Evolutionary conservation across 2,113 vertebrate species (phyloP), one percentile per base, ranked within the genome.

Genomic region (Hyla sarda): DNA sequence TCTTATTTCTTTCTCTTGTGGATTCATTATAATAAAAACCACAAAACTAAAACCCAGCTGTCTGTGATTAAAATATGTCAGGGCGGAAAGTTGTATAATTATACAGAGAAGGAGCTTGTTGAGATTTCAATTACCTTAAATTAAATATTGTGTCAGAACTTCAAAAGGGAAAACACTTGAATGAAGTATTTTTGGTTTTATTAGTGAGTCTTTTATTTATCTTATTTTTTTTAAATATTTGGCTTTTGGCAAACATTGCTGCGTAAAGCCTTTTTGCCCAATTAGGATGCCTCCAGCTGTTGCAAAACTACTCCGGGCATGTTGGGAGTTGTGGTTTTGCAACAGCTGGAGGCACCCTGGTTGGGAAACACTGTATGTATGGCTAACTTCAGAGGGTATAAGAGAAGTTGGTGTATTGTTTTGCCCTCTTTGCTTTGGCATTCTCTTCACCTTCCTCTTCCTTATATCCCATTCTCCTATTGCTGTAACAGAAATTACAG

Each of bases 91-190:
- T 79, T 50, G 1, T 10, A 79, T 14, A 58, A 56, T 58, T 79
- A 19, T 37, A 37, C 56, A 80, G 1, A 62, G 6, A 56, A 10
- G 60, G 78, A 74, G 12, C 78, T 60, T 58, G 80, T 82, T 82
- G 19, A 34, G 28, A 13, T 81, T 32, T 72, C 17, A 54, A 82
- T 71, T 19, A 71, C 41, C 45, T 34, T 47, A 32, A 82, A 72
- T 72, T 34, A 54, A 83, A 45, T 41, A 45, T 56, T 73, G 9
- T 48, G 23, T 83, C 52, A 83, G 67, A 73, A 52, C 69, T 41
- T 83, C 50, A 83, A 74, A 71, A 73, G 48, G 48, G 30, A n/a
- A 50, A 21, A 30, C 16, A 83, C 82, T 73, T 74, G 11, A 82
- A 73, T 73, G 32, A 83, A 56, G 16, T 56, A 50, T 47, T 19